Conservation (phyloP, 2,797 vertebrate species). For the Acipenser oxyrinchus region DNA sequence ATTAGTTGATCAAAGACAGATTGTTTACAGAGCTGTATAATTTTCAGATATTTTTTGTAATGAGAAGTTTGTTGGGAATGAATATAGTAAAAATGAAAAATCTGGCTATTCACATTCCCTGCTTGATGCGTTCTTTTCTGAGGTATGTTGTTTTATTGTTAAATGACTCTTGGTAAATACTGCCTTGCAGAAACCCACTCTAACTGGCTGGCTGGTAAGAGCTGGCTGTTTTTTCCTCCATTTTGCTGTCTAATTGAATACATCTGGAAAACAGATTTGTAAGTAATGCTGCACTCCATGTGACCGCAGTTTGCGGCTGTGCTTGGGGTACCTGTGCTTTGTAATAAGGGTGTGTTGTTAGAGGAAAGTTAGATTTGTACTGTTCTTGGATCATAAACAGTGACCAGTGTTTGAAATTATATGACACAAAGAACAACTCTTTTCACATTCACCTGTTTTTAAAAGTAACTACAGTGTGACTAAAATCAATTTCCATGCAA, state of each 20-base stretch:
- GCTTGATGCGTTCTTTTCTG: background rate
- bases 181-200: constrained; percentile 27
- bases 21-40: too few species aligned
- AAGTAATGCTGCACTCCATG: constrained; percentile 33
- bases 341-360: constrained; percentile 27
- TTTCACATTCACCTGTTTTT: too few species aligned
- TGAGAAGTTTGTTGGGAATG: too few species aligned
- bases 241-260: constrained; percentile 47
- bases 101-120: background rate
- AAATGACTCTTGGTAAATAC: constrained; percentile 21
- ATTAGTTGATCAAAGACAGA: too few species aligned
- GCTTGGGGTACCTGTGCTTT: constrained; percentile 37
- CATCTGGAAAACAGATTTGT: constrained; percentile 49
- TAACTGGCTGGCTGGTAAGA: constrained; percentile 34
- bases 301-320: constrained; percentile 36
- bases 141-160: constrained; percentile 5
- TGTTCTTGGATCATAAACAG: too few species aligned
- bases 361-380: constrained; percentile 26
- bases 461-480: too few species aligned
- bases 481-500: too few species aligned
- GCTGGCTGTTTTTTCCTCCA: constrained; percentile 29
- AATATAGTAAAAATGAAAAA: too few species aligned
- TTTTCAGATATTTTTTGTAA: too few species aligned
- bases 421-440: too few species aligned
- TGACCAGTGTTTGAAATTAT: too few species aligned